Evolutionary conservation across 2,797 vertebrate species (phyloP).

Genomic region (Anas acuta): DNA sequence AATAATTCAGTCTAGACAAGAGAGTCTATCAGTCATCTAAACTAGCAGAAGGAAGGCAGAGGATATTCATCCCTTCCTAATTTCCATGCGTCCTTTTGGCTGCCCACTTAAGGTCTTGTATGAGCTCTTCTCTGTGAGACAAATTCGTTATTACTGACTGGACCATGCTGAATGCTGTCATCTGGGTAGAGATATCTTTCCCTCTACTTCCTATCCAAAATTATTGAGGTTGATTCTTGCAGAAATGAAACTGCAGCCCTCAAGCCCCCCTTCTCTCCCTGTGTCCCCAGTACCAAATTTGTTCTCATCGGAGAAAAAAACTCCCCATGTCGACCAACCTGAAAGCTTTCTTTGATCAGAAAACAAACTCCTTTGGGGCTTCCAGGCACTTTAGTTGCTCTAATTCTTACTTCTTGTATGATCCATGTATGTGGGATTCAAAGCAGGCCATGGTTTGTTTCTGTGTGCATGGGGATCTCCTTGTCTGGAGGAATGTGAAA

Average conservation of each 20-base stretch:
- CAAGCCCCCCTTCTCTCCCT: not conserved
- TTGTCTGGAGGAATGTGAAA: not conserved
- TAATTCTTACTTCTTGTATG: not conserved
- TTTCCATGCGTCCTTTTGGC: constrained; percentile 1
- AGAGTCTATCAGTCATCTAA: constrained; percentile 46
- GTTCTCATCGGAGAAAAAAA: not conserved
- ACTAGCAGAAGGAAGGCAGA: constrained; percentile 66
- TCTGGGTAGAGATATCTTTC: not conserved
- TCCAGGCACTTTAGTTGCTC: not conserved
- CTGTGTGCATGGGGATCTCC: fast-evolving
- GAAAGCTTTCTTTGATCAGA: not conserved
- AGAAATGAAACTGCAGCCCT: not conserved
- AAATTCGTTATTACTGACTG: constrained; percentile 12
- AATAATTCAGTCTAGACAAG: constrained; percentile 67
- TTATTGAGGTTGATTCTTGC: not conserved
- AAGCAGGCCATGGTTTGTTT: not conserved
- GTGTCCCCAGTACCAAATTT: not conserved
- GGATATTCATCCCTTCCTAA: constrained; percentile 42
- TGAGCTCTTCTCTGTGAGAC: not conserved
- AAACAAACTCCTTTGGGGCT: not conserved
- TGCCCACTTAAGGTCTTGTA: not conserved
- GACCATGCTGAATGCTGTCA: fast-evolving
- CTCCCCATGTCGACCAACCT: not conserved
- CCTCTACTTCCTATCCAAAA: not conserved
- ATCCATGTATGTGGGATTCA: fast-evolving